Conservation (phyloP, 2,797 vertebrate genomes). For the Octomys mimax region DNA sequence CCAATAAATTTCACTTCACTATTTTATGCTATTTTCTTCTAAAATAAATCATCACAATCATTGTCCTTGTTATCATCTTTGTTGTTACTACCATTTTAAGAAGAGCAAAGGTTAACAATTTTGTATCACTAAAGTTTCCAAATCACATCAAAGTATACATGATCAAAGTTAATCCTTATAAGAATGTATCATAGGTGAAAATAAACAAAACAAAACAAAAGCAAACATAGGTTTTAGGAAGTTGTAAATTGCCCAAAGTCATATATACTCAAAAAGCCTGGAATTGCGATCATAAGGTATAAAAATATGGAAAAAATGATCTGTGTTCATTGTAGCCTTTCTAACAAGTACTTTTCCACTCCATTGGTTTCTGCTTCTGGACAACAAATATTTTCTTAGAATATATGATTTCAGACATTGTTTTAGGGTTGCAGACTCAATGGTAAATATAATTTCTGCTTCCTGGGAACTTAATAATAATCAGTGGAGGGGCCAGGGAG, state of each 20-base stretch:
- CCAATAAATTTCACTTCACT: neutral
- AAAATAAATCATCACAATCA: neutral
- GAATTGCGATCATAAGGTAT: neutral
- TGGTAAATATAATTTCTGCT: neutral
- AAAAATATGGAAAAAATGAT: neutral
- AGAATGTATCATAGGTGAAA: neutral
- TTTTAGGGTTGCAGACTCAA: neutral
- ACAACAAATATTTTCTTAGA: constrained; percentile 24
- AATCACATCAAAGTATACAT: neutral
- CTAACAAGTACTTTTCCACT: neutral
- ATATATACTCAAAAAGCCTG: neutral
- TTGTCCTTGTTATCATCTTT: neutral
- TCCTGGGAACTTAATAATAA: neutral
- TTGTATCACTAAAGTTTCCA: neutral
- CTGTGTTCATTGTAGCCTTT: neutral
- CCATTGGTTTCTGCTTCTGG: neutral
- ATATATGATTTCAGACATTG: neutral
- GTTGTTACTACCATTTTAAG: neutral
- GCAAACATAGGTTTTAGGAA: neutral
- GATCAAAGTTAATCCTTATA: neutral
- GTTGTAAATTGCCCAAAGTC: neutral
- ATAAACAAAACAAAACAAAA: neutral
- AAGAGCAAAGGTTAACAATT: neutral
- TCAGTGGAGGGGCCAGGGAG: no score
- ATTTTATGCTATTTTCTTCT: neutral